Percentiles rank a stretch among this genome's conserved stretches.
phyloP scores from a whole-genome alignment of 2,797 vertebrate genomes.

The Garrulus glandarius region DNA sequence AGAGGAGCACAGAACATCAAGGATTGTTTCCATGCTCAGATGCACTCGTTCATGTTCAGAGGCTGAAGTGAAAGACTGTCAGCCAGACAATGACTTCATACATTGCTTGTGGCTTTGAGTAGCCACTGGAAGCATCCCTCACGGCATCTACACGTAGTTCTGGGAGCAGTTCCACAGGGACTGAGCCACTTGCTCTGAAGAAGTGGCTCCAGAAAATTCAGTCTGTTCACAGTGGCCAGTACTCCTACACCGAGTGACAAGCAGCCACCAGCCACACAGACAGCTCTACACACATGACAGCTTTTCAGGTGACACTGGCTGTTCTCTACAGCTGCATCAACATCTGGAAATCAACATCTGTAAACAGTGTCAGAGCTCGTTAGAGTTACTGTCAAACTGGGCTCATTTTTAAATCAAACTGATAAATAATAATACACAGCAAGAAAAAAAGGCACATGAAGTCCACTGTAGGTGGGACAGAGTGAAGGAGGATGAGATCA shows the following conservation, averaged over 20 bases:
- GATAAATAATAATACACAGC: neutral
- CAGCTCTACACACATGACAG: accelerated
- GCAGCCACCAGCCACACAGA: neutral
- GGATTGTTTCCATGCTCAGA: neutral
- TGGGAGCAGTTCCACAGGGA: neutral
- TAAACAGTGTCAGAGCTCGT: accelerated
- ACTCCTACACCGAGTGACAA: neutral
- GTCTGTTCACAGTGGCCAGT: neutral
- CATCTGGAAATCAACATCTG: neutral
- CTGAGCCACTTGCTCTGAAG: neutral
- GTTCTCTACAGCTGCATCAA: neutral
- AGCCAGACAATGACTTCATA: neutral
- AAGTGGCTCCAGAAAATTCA: neutral
- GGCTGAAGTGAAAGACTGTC: neutral
- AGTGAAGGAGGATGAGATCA: neutral
- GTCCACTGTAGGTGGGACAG: neutral
- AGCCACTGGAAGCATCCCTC: neutral
- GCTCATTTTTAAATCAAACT: neutral
- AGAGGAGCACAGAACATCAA: neutral
- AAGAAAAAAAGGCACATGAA: neutral
- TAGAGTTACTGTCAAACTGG: neutral
- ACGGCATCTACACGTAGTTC: neutral
- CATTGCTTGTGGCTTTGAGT: neutral
- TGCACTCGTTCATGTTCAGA: neutral
- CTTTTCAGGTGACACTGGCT: neutral